Conservation (phyloP, 2,797 vertebrate species). For the Taenioides sp. region DNA sequence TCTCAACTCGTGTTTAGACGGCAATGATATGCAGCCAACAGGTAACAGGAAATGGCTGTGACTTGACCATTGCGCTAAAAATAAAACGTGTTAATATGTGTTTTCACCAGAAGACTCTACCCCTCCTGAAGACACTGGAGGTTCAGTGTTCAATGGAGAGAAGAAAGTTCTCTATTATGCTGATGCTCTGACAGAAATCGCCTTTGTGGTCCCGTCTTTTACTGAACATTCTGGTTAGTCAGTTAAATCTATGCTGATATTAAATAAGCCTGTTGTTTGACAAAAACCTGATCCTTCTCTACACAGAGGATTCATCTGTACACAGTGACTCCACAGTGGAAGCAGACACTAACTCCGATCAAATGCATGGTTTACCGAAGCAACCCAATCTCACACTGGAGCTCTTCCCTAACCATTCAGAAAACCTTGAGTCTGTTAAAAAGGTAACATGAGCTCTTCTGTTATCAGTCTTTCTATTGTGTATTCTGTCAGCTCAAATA, state of each 20-base stretch:
- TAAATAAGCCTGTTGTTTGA: neutral
- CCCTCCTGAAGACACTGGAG: constrained; percentile 85
- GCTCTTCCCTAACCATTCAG: constrained; percentile 91
- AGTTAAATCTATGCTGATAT: neutral
- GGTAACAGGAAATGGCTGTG: constrained; percentile 60
- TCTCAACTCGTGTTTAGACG: constrained; percentile 84
- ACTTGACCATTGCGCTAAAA: neutral
- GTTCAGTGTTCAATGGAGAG: constrained; percentile 91
- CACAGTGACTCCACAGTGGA: constrained; percentile 89
- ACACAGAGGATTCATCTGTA: constrained; percentile 84
- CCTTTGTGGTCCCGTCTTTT: constrained; percentile 91
- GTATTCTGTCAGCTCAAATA: constrained; percentile 4
- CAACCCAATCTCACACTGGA: constrained; percentile 91
- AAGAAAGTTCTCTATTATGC: constrained; percentile 95
- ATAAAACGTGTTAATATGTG: neutral
- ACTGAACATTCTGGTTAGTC: constrained; percentile 87
- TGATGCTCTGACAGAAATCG: constrained; percentile 94
- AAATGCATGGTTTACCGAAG: constrained; percentile 84
- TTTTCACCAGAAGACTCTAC: constrained; percentile 78
- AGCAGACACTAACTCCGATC: constrained; percentile 86
- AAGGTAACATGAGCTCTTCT: constrained; percentile 73
- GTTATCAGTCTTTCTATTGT: neutral
- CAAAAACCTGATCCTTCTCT: constrained; percentile 20
- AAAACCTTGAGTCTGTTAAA: constrained; percentile 88
- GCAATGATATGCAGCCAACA: constrained; percentile 76